These are phyloP conservation scores for Myopa testacea DNA, from an alignment of 2,888 invertebrate genomes.

Conservation along the genomic window DNA sequence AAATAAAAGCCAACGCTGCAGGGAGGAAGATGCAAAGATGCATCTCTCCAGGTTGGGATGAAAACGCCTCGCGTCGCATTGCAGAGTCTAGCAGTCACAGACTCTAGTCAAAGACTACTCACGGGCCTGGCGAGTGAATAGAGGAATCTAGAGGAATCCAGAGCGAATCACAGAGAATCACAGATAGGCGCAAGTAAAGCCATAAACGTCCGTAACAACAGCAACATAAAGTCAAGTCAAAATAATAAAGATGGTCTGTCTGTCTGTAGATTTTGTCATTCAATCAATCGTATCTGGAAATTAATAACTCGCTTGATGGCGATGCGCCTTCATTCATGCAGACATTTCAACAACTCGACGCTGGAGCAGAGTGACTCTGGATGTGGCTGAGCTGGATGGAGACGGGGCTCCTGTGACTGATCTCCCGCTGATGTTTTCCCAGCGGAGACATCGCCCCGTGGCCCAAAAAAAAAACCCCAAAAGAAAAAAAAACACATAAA, in stretches of 20 bases:
- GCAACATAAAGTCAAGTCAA: conserved; percentile 21
- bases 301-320: conserved; percentile 55
- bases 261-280: conserved; percentile 59
- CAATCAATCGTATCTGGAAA: conserved; percentile 58
- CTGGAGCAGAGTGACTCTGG: not conserved
- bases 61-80: conserved; percentile 16
- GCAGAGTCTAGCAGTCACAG: no score
- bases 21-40: not conserved
- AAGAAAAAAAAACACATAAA: not conserved
- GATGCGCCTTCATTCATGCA: conserved; percentile 27
- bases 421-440: conserved; percentile 34
- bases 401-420: conserved; percentile 5
- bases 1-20: not conserved
- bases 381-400: not conserved
- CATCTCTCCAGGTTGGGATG: not conserved
- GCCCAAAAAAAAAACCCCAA: not conserved
- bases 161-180: conserved; percentile 8
- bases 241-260: conserved; percentile 45
- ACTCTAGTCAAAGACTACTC: no score
- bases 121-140: no score
- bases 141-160: conserved; percentile 2
- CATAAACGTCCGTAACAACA: conserved; percentile 34
- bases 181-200: conserved; percentile 36
- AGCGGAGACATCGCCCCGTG: not conserved
- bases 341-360: conserved; percentile 8